Evolutionary conservation across 2,113 vertebrate genomes (phyloP).

Genomic region (Jacana jacana): DNA sequence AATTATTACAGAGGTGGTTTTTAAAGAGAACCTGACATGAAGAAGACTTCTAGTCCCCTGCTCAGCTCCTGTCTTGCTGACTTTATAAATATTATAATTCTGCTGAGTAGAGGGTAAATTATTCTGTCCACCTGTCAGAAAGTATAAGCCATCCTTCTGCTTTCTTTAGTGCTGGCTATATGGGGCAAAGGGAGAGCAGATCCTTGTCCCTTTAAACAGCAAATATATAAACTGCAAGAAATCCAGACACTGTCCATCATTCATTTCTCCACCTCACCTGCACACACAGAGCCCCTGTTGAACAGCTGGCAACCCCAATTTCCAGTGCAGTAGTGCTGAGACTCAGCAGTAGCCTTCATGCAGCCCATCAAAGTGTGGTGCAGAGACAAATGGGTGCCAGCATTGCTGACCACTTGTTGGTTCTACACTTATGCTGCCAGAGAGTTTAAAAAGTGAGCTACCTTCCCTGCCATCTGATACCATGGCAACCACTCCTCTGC

Average conservation of each 20-base stretch:
- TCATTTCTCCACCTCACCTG: neutral
- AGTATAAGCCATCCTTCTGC: neutral
- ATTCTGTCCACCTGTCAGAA: neutral
- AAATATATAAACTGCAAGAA: neutral
- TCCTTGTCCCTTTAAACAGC: neutral
- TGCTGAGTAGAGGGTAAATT: neutral
- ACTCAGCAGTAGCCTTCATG: neutral
- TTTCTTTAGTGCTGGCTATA: neutral
- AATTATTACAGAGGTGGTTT: neutral
- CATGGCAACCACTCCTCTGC: slow-evolving; percentile 42
- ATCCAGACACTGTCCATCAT: neutral
- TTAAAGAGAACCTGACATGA: neutral
- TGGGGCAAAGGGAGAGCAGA: accelerated
- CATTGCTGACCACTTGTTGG: slow-evolving; percentile 8
- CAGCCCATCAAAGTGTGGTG: neutral
- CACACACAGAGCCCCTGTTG: neutral
- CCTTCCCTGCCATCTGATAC: slow-evolving; percentile 25
- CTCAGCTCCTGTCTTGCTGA: neutral
- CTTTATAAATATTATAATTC: neutral
- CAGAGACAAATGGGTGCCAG: neutral
- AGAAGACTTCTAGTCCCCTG: neutral
- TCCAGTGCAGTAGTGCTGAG: neutral
- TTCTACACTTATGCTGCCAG: neutral
- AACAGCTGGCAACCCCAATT: neutral
- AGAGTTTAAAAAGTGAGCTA: slow-evolving; percentile 32